phyloP scores from a whole-genome alignment of 2,888 invertebrate genomes.

The Sarcophaga caerulescens region DNA sequence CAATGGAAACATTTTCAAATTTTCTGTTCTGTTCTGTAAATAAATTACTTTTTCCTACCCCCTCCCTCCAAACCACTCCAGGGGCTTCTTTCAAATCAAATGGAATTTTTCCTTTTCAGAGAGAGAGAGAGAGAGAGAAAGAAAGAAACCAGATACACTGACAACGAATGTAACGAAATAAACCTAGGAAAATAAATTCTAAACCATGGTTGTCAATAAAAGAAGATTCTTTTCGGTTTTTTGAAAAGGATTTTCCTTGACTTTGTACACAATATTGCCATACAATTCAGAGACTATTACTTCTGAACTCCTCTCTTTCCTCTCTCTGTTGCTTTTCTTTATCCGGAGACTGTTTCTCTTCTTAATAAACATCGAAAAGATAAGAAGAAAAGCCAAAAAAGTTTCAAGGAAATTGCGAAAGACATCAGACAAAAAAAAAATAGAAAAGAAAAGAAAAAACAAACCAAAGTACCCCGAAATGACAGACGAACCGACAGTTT shows the following conservation, averaged over 20 bases:
- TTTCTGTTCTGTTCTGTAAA: no score
- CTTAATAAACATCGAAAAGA: no score
- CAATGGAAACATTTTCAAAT: no score
- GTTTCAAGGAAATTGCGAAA: conserved; percentile 14
- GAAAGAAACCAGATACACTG: conserved; percentile 2
- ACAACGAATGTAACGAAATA: not conserved
- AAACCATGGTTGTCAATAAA: conserved; percentile 46
- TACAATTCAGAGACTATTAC: not conserved
- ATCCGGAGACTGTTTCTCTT: not conserved
- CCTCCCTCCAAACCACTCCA: no score
- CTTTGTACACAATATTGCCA: conserved; percentile 25
- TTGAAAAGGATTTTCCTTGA: conserved; percentile 11
- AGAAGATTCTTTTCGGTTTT: conserved; percentile 19
- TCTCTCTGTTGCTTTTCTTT: no score
- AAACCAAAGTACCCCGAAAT: conserved; percentile 23
- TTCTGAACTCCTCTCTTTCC: no score
- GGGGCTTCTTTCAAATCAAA: no score
- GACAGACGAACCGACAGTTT: conserved; percentile 59
- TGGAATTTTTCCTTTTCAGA: no score
- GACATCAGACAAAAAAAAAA: not conserved
- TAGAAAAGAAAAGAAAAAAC: not conserved
- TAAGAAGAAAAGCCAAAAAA: not conserved
- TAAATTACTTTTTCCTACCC: no score
- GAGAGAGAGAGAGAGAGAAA: no score
- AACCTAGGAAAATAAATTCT: conserved; percentile 18